Conservation (phyloP, 92 coral and sea anemone species). For the Phenganax subtilis region DNA sequence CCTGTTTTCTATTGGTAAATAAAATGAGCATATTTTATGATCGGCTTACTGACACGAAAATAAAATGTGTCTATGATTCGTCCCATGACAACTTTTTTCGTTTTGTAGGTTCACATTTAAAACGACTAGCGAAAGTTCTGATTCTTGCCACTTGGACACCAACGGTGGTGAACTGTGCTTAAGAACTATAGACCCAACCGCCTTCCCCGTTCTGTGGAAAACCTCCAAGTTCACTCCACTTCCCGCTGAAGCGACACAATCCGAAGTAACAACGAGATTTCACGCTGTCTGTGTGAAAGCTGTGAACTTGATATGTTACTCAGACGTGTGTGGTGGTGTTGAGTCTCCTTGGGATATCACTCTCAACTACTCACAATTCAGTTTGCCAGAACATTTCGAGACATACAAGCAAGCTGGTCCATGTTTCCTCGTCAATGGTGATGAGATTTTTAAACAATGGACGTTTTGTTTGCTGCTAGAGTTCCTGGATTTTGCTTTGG, state of each 20-base stretch:
- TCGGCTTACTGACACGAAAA: background rate
- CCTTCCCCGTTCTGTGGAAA: constrained; percentile 25
- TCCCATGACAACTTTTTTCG: background rate
- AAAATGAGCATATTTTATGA: background rate
- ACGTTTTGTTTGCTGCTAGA: constrained; percentile 80
- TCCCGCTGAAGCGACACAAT: constrained; percentile 80
- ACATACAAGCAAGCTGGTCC: constrained; percentile 23
- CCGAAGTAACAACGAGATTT: constrained; percentile 75
- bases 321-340: constrained; percentile 44
- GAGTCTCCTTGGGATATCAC: constrained; percentile 7
- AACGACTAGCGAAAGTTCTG: constrained; percentile 6
- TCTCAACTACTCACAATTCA: constrained; percentile 26
- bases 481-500: constrained; percentile 68
- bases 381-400: constrained; percentile 24
- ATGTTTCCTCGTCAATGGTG: constrained; percentile 52
- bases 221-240: constrained; percentile 31
- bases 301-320: constrained; percentile 65
- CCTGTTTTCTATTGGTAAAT: background rate
- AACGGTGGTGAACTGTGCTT: constrained; percentile 2
- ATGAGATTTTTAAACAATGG: constrained; percentile 82
- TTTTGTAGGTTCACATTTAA: constrained; percentile 26
- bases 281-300: constrained; percentile 72
- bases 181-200: constrained; percentile 22
- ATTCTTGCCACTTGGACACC: background rate
- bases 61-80: too few species aligned